phyloP scores from a whole-genome alignment of 2,797 vertebrate species.

The Zenarchopterus dispar region DNA sequence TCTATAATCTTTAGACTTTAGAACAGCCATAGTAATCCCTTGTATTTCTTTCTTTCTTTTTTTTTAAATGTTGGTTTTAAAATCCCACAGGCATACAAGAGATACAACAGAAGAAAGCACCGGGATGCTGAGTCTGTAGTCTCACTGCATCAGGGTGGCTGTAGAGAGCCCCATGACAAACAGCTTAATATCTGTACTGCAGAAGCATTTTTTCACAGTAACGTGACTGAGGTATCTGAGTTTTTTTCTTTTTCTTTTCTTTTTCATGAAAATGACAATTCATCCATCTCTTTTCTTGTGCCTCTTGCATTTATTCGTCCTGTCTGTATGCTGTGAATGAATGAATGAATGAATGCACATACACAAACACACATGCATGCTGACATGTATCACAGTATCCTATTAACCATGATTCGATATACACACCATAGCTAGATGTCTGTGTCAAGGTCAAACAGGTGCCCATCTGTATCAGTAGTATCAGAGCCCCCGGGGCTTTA shows the following conservation, averaged over 20 bases:
- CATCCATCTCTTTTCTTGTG: not conserved
- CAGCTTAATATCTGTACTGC: conserved; percentile 1
- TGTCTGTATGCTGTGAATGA: not conserved
- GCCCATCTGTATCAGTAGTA: conserved; percentile 64
- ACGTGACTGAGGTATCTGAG: not conserved
- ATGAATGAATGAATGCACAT: conserved; percentile 6
- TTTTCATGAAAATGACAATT: too few relatives aligned
- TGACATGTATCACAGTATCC: conserved; percentile 3
- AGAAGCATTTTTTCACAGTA: not conserved
- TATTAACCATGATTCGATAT: conserved; percentile 41
- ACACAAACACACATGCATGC: conserved; percentile 5
- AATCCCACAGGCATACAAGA: not conserved
- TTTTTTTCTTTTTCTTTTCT: too few relatives aligned
- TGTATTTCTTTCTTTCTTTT: not conserved
- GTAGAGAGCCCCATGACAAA: not conserved
- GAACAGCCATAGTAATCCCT: not conserved
- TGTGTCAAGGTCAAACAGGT: conserved; percentile 75
- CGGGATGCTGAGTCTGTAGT: not conserved
- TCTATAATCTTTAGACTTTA: not conserved
- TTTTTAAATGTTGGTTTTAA: not conserved
- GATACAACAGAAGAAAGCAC: not conserved
- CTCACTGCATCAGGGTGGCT: not conserved
- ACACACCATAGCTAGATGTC: conserved; percentile 36
- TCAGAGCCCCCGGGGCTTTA: conserved; percentile 62
- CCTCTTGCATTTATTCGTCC: not conserved